These are phyloP conservation scores for Plagodis dolabraria DNA, from an alignment of 2,888 invertebrate genomes.

Conservation along the genomic window DNA sequence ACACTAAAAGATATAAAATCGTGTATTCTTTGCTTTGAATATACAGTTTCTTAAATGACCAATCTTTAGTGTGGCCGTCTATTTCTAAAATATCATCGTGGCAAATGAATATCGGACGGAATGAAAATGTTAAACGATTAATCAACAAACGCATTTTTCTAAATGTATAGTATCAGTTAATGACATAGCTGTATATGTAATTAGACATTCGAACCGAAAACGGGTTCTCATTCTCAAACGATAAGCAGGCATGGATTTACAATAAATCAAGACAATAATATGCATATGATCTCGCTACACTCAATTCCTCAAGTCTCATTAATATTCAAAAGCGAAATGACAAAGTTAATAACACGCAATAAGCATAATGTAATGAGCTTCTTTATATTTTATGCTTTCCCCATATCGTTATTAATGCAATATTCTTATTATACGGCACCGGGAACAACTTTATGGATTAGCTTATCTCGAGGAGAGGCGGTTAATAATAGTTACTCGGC, in stretches of 20 bases:
- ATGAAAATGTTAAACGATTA: conserved; percentile 16
- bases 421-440: conserved; percentile 55
- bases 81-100: conserved; percentile 6
- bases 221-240: conserved; percentile 21
- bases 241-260: conserved; percentile 24
- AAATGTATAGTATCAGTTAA: conserved; percentile 19
- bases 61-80: neutral
- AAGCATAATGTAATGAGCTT: conserved; percentile 52
- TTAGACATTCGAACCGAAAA: conserved; percentile 15
- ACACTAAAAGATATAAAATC: conserved; percentile 16
- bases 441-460: conserved; percentile 65
- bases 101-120: conserved; percentile 7
- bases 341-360: conserved; percentile 50
- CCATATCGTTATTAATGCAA: conserved; percentile 50
- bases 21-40: conserved; percentile 1
- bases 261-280: conserved; percentile 34
- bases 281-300: conserved; percentile 27
- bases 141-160: conserved; percentile 18
- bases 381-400: conserved; percentile 40
- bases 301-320: conserved; percentile 34
- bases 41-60: conserved; percentile 11
- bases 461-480: conserved; percentile 59
- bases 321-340: conserved; percentile 45
- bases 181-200: conserved; percentile 26
- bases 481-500: conserved; percentile 73